phyloP scores from a whole-genome alignment of 2,797 vertebrate species.

The Notamacropus eugenii region DNA sequence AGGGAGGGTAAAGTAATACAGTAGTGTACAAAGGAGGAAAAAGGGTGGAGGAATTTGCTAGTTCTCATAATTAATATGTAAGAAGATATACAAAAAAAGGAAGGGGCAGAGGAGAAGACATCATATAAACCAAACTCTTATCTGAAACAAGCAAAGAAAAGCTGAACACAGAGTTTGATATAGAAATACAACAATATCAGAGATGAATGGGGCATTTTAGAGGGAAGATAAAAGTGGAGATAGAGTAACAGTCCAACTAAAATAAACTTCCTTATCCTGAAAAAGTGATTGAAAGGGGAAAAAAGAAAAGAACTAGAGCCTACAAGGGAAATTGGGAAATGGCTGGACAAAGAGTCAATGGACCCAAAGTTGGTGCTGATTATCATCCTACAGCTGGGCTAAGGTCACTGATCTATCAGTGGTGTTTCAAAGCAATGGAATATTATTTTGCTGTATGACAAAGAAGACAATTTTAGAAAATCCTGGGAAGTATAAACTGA shows the following conservation, averaged over 20 bases:
- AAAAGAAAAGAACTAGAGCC: neutral
- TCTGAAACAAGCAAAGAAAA: neutral
- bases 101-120: neutral
- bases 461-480: neutral
- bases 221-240: neutral
- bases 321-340: neutral
- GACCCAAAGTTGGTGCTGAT: no score
- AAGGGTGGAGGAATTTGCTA: neutral
- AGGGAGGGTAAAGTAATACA: neutral
- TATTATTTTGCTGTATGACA: neutral
- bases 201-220: neutral
- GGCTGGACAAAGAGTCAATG: neutral
- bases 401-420: neutral
- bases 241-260: neutral
- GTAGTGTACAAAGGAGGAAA: neutral
- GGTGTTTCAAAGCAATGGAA: neutral
- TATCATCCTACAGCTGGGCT: no score
- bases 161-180: neutral
- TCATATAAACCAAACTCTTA: neutral
- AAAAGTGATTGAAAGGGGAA: no score
- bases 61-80: neutral
- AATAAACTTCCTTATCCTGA: neutral
- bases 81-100: neutral
- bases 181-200: neutral
- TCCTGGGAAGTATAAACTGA: neutral